These are phyloP conservation scores for Phrynosoma blainvillii DNA, from an alignment of 2,113 vertebrate species.

Conservation along the genomic window DNA sequence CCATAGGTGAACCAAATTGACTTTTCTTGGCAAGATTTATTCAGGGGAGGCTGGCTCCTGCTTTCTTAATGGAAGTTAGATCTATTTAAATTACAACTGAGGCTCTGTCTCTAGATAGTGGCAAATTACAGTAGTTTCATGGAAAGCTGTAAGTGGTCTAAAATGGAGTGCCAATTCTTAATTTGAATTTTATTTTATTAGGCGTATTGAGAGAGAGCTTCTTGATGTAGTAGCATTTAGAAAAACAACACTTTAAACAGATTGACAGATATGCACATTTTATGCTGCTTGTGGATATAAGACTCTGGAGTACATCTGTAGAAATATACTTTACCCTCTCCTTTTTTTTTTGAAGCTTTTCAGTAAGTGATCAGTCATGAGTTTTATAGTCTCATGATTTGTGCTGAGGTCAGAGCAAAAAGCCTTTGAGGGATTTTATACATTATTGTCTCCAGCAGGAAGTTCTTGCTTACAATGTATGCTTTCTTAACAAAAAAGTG, in stretches of 20 bases:
- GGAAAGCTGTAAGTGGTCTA: not conserved
- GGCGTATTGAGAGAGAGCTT: not conserved
- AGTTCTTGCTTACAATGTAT: not conserved
- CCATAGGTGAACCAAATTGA: too few relatives aligned
- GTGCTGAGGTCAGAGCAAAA: slow-evolving; percentile 6
- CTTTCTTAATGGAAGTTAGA: not conserved
- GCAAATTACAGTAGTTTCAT: not conserved
- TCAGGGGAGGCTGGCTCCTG: too few relatives aligned
- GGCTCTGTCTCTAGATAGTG: not conserved
- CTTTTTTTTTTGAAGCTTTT: not conserved
- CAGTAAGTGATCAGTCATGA: slow-evolving; percentile 35
- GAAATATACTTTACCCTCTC: not conserved
- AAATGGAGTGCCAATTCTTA: not conserved
- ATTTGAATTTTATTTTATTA: not conserved
- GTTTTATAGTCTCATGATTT: slow-evolving; percentile 38
- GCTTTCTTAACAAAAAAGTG: not conserved
- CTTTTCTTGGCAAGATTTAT: too few relatives aligned
- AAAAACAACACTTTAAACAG: not conserved
- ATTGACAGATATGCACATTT: not conserved
- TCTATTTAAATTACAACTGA: not conserved
- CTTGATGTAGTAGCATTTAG: not conserved
- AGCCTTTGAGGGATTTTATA: slow-evolving; percentile 12
- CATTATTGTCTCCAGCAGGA: slow-evolving; percentile 15
- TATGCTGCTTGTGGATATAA: not conserved
- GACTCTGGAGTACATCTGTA: not conserved